Evolutionary conservation across 53 echinoderm and acorn worm species (phyloP).

Genomic region (Apostichopus leukothele): DNA sequence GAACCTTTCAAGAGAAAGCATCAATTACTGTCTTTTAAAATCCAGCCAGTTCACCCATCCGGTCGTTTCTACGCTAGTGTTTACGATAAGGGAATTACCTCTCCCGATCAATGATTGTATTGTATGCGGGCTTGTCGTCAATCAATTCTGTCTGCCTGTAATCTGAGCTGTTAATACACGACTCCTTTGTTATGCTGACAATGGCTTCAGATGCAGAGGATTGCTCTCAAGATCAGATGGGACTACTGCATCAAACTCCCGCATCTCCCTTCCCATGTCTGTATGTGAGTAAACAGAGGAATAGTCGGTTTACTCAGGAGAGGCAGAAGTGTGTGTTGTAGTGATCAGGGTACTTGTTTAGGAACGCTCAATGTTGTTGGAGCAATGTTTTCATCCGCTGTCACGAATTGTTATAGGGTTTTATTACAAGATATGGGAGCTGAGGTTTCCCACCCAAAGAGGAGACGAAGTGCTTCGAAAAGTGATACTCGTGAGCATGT

Average conservation of each 20-base stretch:
- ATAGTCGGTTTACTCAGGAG: not conserved
- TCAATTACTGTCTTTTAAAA: too few species aligned
- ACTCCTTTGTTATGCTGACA: constrained; percentile 31
- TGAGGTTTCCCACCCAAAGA: constrained; percentile 2
- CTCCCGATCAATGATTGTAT: constrained; percentile 5
- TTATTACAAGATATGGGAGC: constrained; percentile 4
- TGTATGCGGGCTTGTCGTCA: not conserved
- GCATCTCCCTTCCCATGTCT: not conserved
- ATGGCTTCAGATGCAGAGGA: not conserved
- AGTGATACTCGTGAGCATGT: constrained; percentile 28
- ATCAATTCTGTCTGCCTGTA: constrained; percentile 41
- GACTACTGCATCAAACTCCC: not conserved
- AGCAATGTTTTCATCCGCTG: constrained; percentile 10
- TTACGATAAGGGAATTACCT: not conserved
- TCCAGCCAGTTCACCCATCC: too few species aligned
- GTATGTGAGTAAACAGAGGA: not conserved
- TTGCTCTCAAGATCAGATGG: not conserved
- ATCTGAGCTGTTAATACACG: constrained; percentile 13
- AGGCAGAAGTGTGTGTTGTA: constrained; percentile 13
- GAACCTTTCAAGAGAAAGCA: too few species aligned
- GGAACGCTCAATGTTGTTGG: not conserved
- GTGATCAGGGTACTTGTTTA: not conserved
- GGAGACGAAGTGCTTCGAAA: constrained; percentile 23
- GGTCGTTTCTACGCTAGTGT: not conserved
- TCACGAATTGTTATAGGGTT: not conserved